Base-by-base conservation (phyloP, 2,888 invertebrate species). In the Tryphoninae sp. region DNA sequence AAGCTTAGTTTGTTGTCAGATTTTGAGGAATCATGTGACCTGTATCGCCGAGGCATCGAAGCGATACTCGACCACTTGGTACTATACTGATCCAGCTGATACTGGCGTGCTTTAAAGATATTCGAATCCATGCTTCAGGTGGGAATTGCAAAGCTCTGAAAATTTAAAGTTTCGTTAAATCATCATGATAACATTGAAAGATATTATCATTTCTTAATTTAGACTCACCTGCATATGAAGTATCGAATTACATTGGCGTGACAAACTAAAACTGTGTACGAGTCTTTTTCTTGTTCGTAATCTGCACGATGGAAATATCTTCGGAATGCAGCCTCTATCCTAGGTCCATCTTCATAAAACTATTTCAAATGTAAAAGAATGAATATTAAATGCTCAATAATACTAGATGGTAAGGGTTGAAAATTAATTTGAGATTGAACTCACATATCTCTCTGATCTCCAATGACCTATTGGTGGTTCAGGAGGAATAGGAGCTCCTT, bases 221-320 rank as follows among this genome's bases (percentile, higher is more conserved):
- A 45, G 76, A 92, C 92, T 93, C 89, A 96, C 96, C 96, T 95
- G 94, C 97, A 97, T n/a, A 97, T 95, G 90, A 97, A 97, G 92
- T 97, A 99, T 61, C 98, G 94, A 88, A 99, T 99, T 23, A 99
- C 99, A 92, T 99, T 99, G 2, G 97, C 99, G 92, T 99, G 99
- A 87, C 99, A 99, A 1, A 99, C 98, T 74, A 99, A 93, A 58
- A 99, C 91, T 49, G 98, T 98, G 91, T 96, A 97, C 0, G 96
- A 94, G 91, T 98, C 98, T 59, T 95, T 93, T 1, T 94, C 93
- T 92, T 99, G 98, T 0, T 94, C 93, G 0, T 96, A 94, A 58
- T 95, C 94, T 2, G 99, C 99, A 68, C 99, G 94, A 92, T 99
- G 95, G 92, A 99, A 97, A 92, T 98, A 97, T 86, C 96, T 96